Conservation (phyloP, 2,888 invertebrate genomes). For the Congeria kusceri region DNA sequence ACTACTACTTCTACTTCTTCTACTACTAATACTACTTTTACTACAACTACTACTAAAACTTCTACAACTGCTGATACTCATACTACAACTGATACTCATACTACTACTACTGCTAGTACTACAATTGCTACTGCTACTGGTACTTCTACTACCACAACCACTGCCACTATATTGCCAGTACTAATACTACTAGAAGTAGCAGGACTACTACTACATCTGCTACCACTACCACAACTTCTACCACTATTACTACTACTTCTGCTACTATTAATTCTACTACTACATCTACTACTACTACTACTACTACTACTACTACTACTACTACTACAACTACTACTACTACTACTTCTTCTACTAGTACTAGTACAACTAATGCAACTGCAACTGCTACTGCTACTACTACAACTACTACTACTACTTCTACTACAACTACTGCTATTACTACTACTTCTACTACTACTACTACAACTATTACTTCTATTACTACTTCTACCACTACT, state of each 20-base stretch:
- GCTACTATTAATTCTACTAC: too few species aligned
- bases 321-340: conserved; percentile 3
- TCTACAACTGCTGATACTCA: neutral
- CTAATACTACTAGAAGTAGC: neutral
- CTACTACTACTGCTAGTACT: neutral
- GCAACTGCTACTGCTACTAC: neutral
- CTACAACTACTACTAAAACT: neutral
- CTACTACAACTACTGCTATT: neutral
- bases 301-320: neutral
- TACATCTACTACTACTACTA: neutral
- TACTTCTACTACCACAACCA: too few species aligned
- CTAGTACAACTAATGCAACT: neutral
- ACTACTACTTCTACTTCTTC: too few species aligned
- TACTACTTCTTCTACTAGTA: conserved; percentile 4
- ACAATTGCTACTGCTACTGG: too few species aligned
- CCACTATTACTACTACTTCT: too few species aligned
- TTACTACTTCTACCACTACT: conserved; percentile 6
- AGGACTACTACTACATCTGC: neutral
- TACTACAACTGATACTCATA: neutral
- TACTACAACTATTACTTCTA: neutral
- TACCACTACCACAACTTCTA: too few species aligned
- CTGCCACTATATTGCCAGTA: neutral
- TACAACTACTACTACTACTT: conserved; percentile 3
- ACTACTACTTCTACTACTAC: too few species aligned
- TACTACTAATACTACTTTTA: neutral